Percentiles rank a stretch among this genome's conserved stretches.
phyloP scores from a whole-genome alignment of 1,140 invertebrate species.

The Frieseomelitta varia region DNA sequence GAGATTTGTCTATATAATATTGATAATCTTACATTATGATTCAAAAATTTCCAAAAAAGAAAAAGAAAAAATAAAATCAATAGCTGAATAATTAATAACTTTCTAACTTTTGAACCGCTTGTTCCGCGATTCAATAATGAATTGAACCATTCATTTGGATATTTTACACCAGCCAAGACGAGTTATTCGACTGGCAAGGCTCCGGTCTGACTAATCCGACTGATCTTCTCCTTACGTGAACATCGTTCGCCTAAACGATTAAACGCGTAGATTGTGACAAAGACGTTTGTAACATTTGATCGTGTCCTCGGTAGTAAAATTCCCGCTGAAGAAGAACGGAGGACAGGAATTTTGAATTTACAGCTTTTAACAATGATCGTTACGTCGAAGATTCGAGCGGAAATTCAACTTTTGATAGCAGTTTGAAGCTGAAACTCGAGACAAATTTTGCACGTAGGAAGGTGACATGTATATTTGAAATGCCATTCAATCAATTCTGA shows the following conservation, averaged over 20 bases:
- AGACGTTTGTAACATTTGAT: not conserved
- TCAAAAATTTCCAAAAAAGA: not conserved
- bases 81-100: not conserved
- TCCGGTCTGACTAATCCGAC: not conserved
- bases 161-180: not conserved
- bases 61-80: not conserved
- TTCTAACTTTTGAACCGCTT: not conserved
- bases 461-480: no score
- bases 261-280: not conserved
- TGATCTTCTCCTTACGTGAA: not conserved
- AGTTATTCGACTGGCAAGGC: not conserved
- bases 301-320: not conserved
- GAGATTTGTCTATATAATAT: no score
- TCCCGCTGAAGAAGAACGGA: not conserved
- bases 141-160: not conserved
- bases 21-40: not conserved
- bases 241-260: not conserved
- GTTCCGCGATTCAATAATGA: not conserved
- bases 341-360: constrained; percentile 40
- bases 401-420: not conserved
- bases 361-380: constrained; percentile 62
- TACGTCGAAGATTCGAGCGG: constrained; percentile 54
- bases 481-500: not conserved
- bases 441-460: not conserved
- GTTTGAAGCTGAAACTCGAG: constrained; percentile 5